A percentile compares a stretch with the other conserved stretches of the same genome.
These are phyloP conservation scores for Dipodomys ordii DNA, from an alignment of 2,113 vertebrate genomes.

Conservation along the genomic window DNA sequence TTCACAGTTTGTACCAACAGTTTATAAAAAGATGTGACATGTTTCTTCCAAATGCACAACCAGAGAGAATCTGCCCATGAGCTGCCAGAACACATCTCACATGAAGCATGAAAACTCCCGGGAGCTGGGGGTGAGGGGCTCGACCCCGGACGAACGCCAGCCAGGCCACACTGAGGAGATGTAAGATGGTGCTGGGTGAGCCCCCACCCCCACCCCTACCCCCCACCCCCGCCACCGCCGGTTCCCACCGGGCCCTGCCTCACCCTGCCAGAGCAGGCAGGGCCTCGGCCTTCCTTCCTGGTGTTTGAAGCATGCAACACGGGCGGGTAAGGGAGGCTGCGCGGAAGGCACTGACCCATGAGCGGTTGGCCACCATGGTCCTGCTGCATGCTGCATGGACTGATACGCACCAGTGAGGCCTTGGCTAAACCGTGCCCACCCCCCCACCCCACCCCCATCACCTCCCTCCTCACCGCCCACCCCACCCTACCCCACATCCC, in stretches of 20 bases:
- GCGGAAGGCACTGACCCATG: too few relatives aligned
- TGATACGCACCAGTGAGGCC: background rate
- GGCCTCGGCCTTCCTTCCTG: background rate
- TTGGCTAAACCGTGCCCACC: background rate
- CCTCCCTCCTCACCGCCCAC: background rate
- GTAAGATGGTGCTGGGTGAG: background rate
- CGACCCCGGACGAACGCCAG: background rate
- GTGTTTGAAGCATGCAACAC: background rate
- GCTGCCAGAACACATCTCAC: conserved; percentile 60
- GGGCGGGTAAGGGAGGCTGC: too few relatives aligned
- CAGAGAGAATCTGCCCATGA: conserved; percentile 38
- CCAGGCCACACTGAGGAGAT: background rate
- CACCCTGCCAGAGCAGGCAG: background rate
- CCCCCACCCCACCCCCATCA: background rate
- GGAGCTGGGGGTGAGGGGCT: conserved; percentile 41
- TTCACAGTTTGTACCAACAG: conserved; percentile 2
- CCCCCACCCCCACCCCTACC: too few relatives aligned
- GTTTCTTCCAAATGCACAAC: conserved; percentile 36
- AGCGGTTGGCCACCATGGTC: too few relatives aligned
- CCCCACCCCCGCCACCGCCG: background rate
- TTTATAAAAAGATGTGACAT: background rate
- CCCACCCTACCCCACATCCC: background rate
- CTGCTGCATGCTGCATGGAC: too few relatives aligned
- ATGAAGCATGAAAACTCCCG: background rate
- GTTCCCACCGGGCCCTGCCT: background rate